Evolutionary conservation across 1,140 invertebrate genomes (phyloP).

Genomic region (Hylyphantes graminicola): DNA sequence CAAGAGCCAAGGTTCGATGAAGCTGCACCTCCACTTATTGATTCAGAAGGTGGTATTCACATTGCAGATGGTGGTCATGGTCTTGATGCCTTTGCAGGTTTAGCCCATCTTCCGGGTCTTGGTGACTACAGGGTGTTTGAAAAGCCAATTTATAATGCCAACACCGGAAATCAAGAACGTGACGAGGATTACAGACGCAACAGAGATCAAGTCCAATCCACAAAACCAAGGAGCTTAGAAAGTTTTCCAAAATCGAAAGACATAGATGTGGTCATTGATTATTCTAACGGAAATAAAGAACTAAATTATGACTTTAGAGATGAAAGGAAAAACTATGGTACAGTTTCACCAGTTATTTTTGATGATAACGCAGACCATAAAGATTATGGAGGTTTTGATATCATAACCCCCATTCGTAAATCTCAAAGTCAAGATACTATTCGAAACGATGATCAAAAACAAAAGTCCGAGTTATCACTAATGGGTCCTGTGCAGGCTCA

Average conservation of each 20-base stretch:
- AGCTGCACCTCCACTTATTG: constrained; percentile 63
- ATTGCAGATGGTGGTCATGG: constrained; percentile 62
- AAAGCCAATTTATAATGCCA: constrained; percentile 52
- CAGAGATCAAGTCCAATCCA: constrained; percentile 17
- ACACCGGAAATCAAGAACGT: constrained; percentile 21
- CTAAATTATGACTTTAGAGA: constrained; percentile 4
- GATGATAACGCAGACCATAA: constrained; percentile 51
- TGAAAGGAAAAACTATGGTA: not conserved
- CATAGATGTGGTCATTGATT: constrained; percentile 47
- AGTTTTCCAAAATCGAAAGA: constrained; percentile 44
- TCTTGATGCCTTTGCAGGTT: constrained; percentile 31
- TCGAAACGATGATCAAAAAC: not conserved
- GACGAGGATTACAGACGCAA: constrained; percentile 40
- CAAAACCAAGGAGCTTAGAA: constrained; percentile 40
- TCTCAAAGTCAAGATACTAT: not conserved
- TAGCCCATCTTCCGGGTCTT: constrained; percentile 34
- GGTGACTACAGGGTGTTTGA: constrained; percentile 24
- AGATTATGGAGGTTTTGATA: constrained; percentile 50
- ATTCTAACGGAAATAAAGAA: constrained; percentile 47
- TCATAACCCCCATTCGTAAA: constrained; percentile 48
- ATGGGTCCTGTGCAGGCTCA: not conserved
- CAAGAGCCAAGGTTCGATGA: constrained; percentile 62
- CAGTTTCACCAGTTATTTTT: constrained; percentile 47
- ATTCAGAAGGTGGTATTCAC: constrained; percentile 63
- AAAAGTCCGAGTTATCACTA: not conserved